Base-by-base conservation (phyloP, 2,888 invertebrate species). In the Hemistola chrysoprasaria region DNA sequence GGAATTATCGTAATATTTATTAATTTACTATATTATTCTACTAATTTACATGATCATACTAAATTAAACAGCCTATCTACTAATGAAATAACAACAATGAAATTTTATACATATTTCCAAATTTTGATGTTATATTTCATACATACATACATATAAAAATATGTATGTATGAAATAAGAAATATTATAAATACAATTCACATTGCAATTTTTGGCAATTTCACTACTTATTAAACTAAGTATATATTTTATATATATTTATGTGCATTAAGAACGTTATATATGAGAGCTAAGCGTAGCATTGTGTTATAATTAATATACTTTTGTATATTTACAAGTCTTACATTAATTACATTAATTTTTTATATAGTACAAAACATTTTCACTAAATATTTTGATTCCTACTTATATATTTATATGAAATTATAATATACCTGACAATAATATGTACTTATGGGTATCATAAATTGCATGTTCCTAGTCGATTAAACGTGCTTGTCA, bases 341-440 rank as follows among this genome's bases (percentile, higher is more conserved):
- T 16, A 16, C 50, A 11, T 21, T 35, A 29, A n/a, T 8, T 23
- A 16, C 23, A 16, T 21, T 52, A 59, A 37, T 52, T 50, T 56
- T 53, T 49, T 64, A 58, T 71, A 71, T 75, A 66, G 68, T 83
- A 84, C 78, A 83, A 84, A 84, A 83, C 74, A 80, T 77, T 72
- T 63, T 78, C 65, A 66, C 66, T 75, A 65, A 49, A 78, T 78
- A 78, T 73, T 74, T 61, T 59, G 58, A 57, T 55, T 62, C 47
- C 62, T 56, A 64, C 63, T 51, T 58, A 50, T 31, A 40, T 38
- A 50, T 31, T 38, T 38, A 10, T 46, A 53, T 32, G 31, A 41
- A 47, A 55, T 53, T 55, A 55, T 56, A 54, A 56, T 51, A 47
- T 56, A 51, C 34, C 51, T 48, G 45, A 34, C 23, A 31, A 16